A percentile compares a stretch with the other conserved stretches of the same genome.
Conservation (phyloP, 1,140 invertebrate species). For the Anastatus disparis region DNA sequence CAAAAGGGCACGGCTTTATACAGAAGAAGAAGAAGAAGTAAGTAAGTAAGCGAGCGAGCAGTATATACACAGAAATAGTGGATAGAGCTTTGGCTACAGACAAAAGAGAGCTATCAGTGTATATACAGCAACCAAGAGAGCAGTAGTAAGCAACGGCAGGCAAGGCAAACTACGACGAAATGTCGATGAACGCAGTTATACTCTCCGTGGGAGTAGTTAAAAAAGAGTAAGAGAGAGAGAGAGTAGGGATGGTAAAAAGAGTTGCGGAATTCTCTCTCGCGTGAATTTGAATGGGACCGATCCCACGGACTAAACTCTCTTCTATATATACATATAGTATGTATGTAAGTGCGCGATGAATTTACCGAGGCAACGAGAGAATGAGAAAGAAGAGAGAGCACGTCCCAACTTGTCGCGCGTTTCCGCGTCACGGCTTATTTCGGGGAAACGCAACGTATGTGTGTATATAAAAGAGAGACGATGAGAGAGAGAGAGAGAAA, state of each 20-base stretch:
- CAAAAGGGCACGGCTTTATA: slow-evolving; percentile 20
- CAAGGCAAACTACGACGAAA: not conserved
- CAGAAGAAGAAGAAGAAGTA: no score
- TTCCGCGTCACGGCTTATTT: slow-evolving; percentile 46
- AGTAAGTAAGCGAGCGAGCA: no score
- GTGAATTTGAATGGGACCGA: slow-evolving; percentile 54
- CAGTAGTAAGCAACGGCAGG: no score
- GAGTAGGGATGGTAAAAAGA: not conserved
- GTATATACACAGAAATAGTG: no score
- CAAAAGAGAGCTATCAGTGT: no score
- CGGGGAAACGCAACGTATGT: slow-evolving; percentile 26
- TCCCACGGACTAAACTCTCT: slow-evolving; percentile 53
- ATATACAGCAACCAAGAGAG: no score
- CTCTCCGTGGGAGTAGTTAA: not conserved
- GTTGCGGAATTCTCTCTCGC: slow-evolving; percentile 21
- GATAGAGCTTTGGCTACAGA: no score
- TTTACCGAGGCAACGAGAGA: no score
- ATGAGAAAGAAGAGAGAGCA: slow-evolving; percentile 31
- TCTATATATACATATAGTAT: no score
- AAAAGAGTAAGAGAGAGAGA: not conserved
- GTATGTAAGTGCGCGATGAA: slow-evolving; percentile 40
- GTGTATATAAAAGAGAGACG: no score
- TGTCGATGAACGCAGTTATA: slow-evolving; percentile 8
- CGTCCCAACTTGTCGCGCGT: slow-evolving; percentile 46
- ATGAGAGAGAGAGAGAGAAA: no score